These are phyloP conservation scores for Dynastes maya DNA, from an alignment of 2,888 invertebrate genomes.

Conservation along the genomic window DNA sequence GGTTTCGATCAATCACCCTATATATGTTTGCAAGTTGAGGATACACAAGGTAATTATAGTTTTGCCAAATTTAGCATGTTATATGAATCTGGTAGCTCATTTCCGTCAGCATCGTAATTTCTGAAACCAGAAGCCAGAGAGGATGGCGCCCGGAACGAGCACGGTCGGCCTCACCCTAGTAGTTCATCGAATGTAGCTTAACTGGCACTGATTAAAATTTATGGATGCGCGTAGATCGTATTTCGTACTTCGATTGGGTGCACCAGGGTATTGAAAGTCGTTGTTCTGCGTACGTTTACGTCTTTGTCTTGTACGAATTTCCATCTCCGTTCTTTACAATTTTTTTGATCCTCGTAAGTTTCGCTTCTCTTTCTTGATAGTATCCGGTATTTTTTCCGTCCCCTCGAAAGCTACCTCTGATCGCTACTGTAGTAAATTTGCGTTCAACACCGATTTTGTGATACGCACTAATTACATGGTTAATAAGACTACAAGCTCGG, in stretches of 20 bases:
- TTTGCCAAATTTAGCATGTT: neutral
- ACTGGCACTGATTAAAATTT: conserved; percentile 67
- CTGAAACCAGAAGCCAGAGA: conserved; percentile 57
- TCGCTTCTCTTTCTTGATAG: no score
- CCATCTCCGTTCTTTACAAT: no score
- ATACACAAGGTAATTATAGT: neutral
- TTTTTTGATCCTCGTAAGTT: no score
- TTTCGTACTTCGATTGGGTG: conserved; percentile 47
- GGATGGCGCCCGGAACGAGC: conserved; percentile 56
- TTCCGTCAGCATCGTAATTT: conserved; percentile 41
- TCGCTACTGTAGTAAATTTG: no score
- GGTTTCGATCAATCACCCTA: no score
- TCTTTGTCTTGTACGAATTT: neutral
- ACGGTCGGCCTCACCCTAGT: conserved; percentile 54
- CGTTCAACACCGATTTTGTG: no score
- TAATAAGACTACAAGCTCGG: no score
- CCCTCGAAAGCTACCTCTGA: no score
- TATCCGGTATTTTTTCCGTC: no score
- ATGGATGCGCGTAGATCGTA: conserved; percentile 64
- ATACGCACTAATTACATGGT: no score
- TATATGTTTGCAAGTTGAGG: no score
- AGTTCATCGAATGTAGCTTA: conserved; percentile 62
- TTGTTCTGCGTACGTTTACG: conserved; percentile 16
- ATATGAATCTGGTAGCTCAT: neutral
- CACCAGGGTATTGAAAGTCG: conserved; percentile 41